A percentile compares a stretch with the other conserved stretches of the same genome.
phyloP scores from a whole-genome alignment of 2,888 invertebrate species.

The Pterobdella sp. region DNA sequence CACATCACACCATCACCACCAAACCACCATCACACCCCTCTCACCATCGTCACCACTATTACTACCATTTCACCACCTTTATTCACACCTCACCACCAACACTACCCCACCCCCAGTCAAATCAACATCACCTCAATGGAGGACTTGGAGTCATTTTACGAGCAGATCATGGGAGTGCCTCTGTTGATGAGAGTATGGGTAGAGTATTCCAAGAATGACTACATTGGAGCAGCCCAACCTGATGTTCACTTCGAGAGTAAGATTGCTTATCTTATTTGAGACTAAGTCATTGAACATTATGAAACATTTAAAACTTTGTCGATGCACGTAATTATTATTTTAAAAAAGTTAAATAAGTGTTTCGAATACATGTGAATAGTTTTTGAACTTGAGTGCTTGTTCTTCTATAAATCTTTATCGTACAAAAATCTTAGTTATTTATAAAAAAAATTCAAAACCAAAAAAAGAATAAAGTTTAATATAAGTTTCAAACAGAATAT shows the following conservation, averaged over 20 bases:
- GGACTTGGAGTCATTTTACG: constrained; percentile 38
- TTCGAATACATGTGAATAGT: too few relatives aligned
- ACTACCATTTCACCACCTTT: not conserved
- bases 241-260: constrained; percentile 37
- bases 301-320: too few relatives aligned
- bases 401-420: too few relatives aligned
- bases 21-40: not conserved
- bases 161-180: constrained; percentile 39
- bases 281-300: not conserved
- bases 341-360: too few relatives aligned
- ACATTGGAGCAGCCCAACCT: constrained; percentile 32
- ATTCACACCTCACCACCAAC: not conserved
- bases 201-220: constrained; percentile 37
- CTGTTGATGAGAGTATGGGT: constrained; percentile 39
- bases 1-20: not conserved
- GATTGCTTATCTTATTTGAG: not conserved
- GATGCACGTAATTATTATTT: too few relatives aligned
- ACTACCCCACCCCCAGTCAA: constrained; percentile 38
- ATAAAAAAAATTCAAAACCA: too few relatives aligned
- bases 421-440: too few relatives aligned
- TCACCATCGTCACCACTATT: not conserved
- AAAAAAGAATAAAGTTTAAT: too few relatives aligned
- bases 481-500: too few relatives aligned
- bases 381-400: too few relatives aligned
- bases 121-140: constrained; percentile 39